Base-by-base conservation (phyloP, 2,113 vertebrate species). In the Cisticola juncidis region DNA sequence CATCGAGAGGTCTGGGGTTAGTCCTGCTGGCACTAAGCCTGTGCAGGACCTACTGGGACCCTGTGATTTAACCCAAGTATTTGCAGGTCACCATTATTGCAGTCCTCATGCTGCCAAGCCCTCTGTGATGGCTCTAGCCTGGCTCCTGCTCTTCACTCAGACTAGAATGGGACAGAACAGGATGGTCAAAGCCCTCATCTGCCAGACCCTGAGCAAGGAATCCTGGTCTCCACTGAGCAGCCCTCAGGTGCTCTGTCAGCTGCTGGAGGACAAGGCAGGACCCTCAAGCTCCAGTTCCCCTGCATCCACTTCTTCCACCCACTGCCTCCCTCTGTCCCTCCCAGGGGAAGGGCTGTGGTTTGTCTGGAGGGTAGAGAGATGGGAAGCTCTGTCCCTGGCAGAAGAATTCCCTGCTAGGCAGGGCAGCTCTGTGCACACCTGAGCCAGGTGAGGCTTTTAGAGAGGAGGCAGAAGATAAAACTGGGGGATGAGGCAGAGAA, bases 61-160 rank as follows among this genome's bases (percentile, higher is more conserved):
- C 11, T n/a, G 26, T 38, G 16, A 2, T 85, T 88, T 72, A 85
- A 76, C 35, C 19, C 11, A 16, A 35, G 33, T 64, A 23, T 72
- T 70, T 64, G 26, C 26, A 80, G 57, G 10, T 54, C 12, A 3
- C 38, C 21, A 33, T 40, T 23, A 20, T 9, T 0, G 0, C 6
- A 6, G 51, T 5, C n/a, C 54, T 76, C 29, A 22, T 0, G 0
- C 12, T 47, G 38, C 23, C 44, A 40, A 38, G 22, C 28, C n/a
- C 14, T 31, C 62, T 62, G 26, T 6, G 16, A 31, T 71, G 44
- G 18, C 44, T 84, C 60, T 38, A 69, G 62, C 36, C 29, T 74
- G 29, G 13, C 19, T 44, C 14, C 15, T 74, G 58, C 64, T 72
- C 28, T 68, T 87, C 4, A 5, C 8, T 5, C 42, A 61, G 17